phyloP scores from a whole-genome alignment of 2,888 invertebrate species.

The Sinodicranocentrus sp. region DNA sequence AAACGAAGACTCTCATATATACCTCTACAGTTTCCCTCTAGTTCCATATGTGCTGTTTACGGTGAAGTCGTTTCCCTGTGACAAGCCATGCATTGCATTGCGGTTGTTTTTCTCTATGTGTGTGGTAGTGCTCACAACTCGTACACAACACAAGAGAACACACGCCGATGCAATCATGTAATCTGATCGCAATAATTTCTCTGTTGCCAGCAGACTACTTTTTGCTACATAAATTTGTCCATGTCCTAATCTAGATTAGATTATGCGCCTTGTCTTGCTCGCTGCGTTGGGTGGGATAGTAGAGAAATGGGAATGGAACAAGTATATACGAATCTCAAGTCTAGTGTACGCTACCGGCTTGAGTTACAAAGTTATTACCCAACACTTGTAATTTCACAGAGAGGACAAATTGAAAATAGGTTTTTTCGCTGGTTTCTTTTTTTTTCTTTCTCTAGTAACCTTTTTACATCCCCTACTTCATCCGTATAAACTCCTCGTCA shows the following conservation, averaged over 20 bases:
- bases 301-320: slow-evolving; percentile 14
- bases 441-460: slow-evolving; percentile 39
- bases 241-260: slow-evolving; percentile 69
- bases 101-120: slow-evolving; percentile 14
- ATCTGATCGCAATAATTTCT: slow-evolving; percentile 68
- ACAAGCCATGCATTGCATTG: slow-evolving; percentile 24
- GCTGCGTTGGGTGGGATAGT: neutral
- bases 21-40: no score
- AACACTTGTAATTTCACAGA: slow-evolving; percentile 49
- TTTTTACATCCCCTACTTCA: slow-evolving; percentile 27
- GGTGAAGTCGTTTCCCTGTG: slow-evolving; percentile 18
- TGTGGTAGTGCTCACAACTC: neutral
- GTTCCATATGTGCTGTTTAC: no score
- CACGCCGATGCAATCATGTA: slow-evolving; percentile 58
- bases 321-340: neutral
- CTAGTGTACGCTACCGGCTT: neutral
- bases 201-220: slow-evolving; percentile 66
- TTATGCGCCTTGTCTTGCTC: slow-evolving; percentile 54
- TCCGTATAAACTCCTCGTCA: neutral
- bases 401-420: slow-evolving; percentile 52
- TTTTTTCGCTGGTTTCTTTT: slow-evolving; percentile 30
- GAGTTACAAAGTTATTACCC: slow-evolving; percentile 38
- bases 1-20: no score
- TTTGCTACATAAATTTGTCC: slow-evolving; percentile 68
- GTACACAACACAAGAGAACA: slow-evolving; percentile 26